Percentiles rank a stretch among this genome's conserved stretches.
Conservation (phyloP, 2,113 vertebrate species). For the Pterocles gutturalis region DNA sequence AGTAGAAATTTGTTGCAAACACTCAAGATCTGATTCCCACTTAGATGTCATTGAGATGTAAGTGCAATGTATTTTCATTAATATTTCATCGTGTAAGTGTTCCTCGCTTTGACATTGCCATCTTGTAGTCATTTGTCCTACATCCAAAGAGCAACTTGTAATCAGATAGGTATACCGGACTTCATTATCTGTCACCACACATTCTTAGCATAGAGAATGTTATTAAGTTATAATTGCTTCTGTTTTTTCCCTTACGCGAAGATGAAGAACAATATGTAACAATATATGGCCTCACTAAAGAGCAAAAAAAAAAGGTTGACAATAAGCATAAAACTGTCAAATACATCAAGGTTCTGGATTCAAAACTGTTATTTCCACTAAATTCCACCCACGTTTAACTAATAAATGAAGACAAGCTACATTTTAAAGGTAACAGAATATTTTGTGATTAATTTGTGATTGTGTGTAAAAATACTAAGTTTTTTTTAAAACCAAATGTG, state of each 20-base stretch:
- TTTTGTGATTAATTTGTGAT: neutral
- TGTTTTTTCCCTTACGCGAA: constrained; percentile 22
- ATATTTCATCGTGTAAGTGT: constrained; percentile 72
- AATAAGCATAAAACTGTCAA: neutral
- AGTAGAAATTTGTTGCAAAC: constrained; percentile 62
- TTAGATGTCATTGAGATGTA: constrained; percentile 67
- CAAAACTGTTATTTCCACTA: neutral
- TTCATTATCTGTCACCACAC: constrained; percentile 56
- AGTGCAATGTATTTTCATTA: constrained; percentile 69
- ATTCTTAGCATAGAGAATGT: constrained; percentile 30
- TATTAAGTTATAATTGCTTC: constrained; percentile 60
- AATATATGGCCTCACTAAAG: neutral
- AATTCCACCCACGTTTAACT: neutral
- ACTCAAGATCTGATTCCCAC: constrained; percentile 69
- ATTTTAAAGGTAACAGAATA: neutral
- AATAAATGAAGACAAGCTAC: neutral
- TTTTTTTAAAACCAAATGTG: neutral
- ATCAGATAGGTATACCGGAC: constrained; percentile 60
- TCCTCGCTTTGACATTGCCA: constrained; percentile 67
- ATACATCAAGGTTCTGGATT: neutral
- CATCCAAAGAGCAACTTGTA: constrained; percentile 62
- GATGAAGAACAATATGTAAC: neutral
- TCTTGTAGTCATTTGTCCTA: constrained; percentile 68
- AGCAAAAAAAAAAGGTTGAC: neutral
- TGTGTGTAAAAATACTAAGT: neutral